Evolutionary conservation across 2,113 vertebrate species (phyloP).

Genomic region (Leptosomus discolor): DNA sequence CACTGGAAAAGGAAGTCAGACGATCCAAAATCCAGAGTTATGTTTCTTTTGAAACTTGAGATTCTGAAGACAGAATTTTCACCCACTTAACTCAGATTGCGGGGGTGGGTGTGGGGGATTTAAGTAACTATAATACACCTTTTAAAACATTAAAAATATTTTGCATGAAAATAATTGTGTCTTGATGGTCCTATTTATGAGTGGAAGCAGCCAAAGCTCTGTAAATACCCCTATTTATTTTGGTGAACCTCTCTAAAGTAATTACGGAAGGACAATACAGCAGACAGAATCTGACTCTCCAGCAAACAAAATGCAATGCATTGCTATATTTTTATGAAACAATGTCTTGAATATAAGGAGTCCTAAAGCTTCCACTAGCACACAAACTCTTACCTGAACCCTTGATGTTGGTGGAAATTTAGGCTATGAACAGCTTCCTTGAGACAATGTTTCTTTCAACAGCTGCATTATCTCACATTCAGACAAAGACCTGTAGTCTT

Average conservation of each 20-base stretch:
- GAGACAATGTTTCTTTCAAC: neutral
- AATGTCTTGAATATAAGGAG: neutral
- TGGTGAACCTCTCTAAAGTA: neutral
- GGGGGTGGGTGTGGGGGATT: fast-evolving
- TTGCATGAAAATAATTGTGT: neutral
- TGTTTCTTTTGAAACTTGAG: conserved; percentile 42
- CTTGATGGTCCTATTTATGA: neutral
- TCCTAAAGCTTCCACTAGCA: neutral
- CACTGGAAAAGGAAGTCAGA: conserved; percentile 12
- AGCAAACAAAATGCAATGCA: neutral
- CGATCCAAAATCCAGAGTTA: neutral
- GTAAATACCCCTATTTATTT: neutral
- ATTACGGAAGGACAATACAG: neutral
- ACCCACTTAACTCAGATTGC: neutral
- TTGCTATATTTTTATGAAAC: neutral
- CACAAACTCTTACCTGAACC: neutral
- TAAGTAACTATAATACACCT: neutral
- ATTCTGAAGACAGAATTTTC: conserved; percentile 16
- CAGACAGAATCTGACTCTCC: neutral
- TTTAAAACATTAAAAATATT: neutral
- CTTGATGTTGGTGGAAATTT: neutral
- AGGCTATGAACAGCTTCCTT: neutral
- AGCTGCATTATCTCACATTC: neutral
- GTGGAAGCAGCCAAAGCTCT: neutral
- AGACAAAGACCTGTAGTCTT: neutral